phyloP scores from a whole-genome alignment of 1,140 invertebrate genomes.

The Papilio dardanus region DNA sequence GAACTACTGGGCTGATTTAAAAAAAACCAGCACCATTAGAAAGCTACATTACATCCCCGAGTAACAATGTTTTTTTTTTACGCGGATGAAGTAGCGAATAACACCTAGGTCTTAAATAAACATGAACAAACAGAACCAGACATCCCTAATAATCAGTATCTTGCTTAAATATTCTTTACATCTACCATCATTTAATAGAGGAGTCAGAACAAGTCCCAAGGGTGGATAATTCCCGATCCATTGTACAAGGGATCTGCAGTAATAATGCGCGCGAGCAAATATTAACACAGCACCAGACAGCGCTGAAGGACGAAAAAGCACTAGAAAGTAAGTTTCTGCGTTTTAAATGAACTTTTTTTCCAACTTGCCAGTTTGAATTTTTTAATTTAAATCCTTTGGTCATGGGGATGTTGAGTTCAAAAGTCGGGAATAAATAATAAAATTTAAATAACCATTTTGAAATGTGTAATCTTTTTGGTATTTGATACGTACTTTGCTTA shows the following conservation, averaged over 20 bases:
- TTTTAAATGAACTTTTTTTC: constrained; percentile 43
- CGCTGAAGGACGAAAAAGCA: constrained; percentile 47
- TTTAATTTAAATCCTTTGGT: constrained; percentile 41
- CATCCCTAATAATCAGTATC: background rate
- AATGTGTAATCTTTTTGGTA: too few relatives aligned
- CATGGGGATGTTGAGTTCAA: constrained; percentile 16
- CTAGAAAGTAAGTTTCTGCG: constrained; percentile 39
- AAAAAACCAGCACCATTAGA: too few relatives aligned
- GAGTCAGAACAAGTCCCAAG: constrained; percentile 30
- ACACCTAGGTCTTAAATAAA: background rate
- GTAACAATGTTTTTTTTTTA: too few relatives aligned
- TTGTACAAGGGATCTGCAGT: constrained; percentile 64
- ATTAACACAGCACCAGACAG: constrained; percentile 72
- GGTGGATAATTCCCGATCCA: constrained; percentile 62
- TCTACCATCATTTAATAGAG: constrained; percentile 3
- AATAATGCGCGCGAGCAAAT: constrained; percentile 77
- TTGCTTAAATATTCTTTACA: background rate
- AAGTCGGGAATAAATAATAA: background rate
- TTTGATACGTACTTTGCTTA: too few relatives aligned
- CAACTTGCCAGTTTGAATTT: constrained; percentile 41
- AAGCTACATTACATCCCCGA: too few relatives aligned
- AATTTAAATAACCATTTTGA: background rate
- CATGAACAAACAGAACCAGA: background rate
- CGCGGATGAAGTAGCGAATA: too few relatives aligned
- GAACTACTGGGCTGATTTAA: too few relatives aligned